Evolutionary conservation across 2,888 invertebrate species (phyloP).

Genomic region (Hipparchia semele): DNA sequence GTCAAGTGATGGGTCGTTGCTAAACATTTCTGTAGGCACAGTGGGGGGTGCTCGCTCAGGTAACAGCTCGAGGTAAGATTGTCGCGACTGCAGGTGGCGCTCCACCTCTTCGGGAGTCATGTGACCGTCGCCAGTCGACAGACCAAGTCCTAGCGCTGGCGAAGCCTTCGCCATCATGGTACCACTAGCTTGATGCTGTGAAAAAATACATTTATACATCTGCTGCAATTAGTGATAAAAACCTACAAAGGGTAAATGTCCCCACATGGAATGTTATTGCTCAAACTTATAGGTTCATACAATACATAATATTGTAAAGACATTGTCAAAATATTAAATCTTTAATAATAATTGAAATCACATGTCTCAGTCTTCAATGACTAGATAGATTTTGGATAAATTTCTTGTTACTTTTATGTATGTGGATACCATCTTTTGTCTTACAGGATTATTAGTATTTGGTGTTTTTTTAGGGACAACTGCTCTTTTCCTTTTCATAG

Average conservation of each 20-base stretch:
- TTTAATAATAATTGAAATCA: neutral
- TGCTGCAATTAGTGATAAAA: neutral
- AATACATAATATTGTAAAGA: slow-evolving; percentile 1
- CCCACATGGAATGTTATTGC: slow-evolving; percentile 20
- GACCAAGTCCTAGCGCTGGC: slow-evolving; percentile 71
- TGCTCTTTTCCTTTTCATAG: slow-evolving; percentile 73
- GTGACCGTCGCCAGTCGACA: slow-evolving; percentile 86
- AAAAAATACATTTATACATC: slow-evolving; percentile 22
- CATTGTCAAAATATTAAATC: neutral
- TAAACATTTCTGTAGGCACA: slow-evolving; percentile 97
- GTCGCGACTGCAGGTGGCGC: slow-evolving; percentile 92
- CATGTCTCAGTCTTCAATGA: neutral
- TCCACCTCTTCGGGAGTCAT: slow-evolving; percentile 97
- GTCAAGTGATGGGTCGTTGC: slow-evolving; percentile 95
- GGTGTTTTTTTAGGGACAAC: slow-evolving; percentile 72
- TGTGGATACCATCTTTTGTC: slow-evolving; percentile 47
- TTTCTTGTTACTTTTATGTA: slow-evolving; percentile 30
- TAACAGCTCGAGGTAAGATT: slow-evolving; percentile 90
- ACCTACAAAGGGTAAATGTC: slow-evolving; percentile 27
- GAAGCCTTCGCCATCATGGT: slow-evolving; percentile 80
- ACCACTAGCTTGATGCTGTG: slow-evolving; percentile 78
- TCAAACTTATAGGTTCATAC: neutral
- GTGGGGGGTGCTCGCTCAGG: slow-evolving; percentile 94
- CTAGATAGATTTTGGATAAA: slow-evolving; percentile 20
- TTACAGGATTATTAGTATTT: slow-evolving; percentile 67